phyloP scores from a whole-genome alignment of 2,797 vertebrate species.

The Sylvia borin region DNA sequence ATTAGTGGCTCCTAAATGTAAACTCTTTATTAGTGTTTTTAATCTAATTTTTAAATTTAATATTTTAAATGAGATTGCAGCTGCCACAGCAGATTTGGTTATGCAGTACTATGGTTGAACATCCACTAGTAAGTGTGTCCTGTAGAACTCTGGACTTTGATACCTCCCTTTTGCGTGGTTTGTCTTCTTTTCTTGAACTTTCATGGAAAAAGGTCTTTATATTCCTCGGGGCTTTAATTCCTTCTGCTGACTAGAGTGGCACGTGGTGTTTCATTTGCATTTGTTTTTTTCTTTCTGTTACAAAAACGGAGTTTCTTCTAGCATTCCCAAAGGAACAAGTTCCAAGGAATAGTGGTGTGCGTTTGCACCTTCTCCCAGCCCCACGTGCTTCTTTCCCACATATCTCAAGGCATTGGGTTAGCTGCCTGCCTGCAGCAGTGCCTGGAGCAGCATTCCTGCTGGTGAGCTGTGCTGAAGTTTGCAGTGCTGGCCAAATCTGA shows the following conservation, averaged over 20 bases:
- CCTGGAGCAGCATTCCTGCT: not conserved
- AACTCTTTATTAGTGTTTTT: not conserved
- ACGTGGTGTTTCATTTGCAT: not conserved
- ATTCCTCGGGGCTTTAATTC: not conserved
- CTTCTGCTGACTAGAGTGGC: not conserved
- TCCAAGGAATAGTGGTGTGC: not conserved
- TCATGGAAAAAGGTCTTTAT: not conserved
- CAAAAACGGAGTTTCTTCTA: not conserved
- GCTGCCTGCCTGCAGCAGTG: not conserved
- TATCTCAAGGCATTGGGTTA: not conserved
- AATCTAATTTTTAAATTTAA: not conserved
- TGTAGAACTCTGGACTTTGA: not conserved
- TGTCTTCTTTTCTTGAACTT: not conserved
- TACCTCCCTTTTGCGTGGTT: not conserved
- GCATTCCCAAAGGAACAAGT: not conserved
- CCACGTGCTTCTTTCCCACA: not conserved
- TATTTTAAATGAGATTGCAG: not conserved
- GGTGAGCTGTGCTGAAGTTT: not conserved
- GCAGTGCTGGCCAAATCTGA: not conserved
- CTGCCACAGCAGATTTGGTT: not conserved
- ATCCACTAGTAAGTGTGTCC: not conserved
- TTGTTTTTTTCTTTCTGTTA: not conserved
- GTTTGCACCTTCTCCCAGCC: not conserved
- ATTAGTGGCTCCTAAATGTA: not conserved
- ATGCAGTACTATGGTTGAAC: not conserved